These are phyloP conservation scores for Cercocebus atys DNA, from an alignment of 2,113 vertebrate species.

Conservation along the genomic window DNA sequence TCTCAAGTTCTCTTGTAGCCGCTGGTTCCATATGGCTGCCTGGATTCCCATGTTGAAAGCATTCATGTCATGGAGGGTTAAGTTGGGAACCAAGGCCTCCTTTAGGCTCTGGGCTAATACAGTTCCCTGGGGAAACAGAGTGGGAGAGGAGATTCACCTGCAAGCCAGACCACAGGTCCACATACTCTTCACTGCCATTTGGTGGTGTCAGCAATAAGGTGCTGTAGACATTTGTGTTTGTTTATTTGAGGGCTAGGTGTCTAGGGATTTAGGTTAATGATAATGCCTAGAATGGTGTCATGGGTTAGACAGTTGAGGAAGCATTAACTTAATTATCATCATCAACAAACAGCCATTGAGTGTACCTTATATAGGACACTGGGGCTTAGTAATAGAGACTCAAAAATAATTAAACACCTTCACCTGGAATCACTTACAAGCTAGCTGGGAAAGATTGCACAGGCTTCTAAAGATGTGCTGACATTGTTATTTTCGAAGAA, in stretches of 20 bases:
- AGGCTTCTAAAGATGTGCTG: background rate
- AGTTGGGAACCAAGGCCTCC: background rate
- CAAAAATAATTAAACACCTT: conserved; percentile 30
- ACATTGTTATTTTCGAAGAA: conserved; percentile 4
- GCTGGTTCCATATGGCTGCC: background rate
- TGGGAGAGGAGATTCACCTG: background rate
- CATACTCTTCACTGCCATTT: background rate
- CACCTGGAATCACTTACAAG: background rate
- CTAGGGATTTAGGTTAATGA: background rate
- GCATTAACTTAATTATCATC: conserved; percentile 42
- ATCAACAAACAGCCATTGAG: background rate
- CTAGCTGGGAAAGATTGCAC: background rate
- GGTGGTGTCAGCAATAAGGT: background rate
- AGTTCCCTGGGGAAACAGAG: background rate
- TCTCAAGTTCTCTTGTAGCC: background rate
- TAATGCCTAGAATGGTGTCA: background rate
- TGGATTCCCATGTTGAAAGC: background rate
- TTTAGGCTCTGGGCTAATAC: background rate
- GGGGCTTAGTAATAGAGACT: background rate
- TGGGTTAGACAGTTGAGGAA: conserved; percentile 32
- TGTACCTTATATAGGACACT: background rate
- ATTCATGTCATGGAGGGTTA: background rate
- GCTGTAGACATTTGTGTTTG: background rate
- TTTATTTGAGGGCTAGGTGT: background rate
- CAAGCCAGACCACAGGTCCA: background rate